phyloP scores from a whole-genome alignment of 2,113 vertebrate species.

The Pelusios castaneus region DNA sequence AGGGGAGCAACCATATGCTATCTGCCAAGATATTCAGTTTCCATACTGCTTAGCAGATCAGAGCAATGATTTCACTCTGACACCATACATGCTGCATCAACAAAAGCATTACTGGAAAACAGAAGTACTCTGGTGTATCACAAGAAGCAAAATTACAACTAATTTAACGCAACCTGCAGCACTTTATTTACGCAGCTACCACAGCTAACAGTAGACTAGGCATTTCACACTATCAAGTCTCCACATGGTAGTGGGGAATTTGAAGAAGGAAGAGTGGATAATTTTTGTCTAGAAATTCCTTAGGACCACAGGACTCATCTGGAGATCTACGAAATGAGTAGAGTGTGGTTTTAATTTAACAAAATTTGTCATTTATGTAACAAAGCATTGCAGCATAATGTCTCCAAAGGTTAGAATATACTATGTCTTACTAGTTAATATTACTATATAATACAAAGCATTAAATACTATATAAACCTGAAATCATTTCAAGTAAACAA shows the following conservation, averaged over 20 bases:
- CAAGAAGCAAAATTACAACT: background rate
- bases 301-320: background rate
- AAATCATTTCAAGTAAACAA: background rate
- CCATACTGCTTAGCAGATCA: background rate
- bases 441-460: background rate
- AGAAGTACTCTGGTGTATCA: background rate
- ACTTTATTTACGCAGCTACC: background rate
- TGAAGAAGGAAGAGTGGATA: background rate
- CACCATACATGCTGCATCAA: background rate
- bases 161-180: background rate
- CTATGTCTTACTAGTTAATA: background rate
- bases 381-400: background rate
- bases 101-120: background rate
- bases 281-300: background rate
- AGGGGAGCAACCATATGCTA: fast-evolving
- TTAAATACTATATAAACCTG: background rate
- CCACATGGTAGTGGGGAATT: background rate
- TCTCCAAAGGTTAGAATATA: too few species aligned
- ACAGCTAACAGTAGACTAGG: background rate
- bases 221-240: too few species aligned
- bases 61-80: background rate
- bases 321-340: background rate
- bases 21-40: fast-evolving
- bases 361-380: background rate
- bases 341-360: background rate